These are phyloP conservation scores for Thaleichthys pacificus DNA, from an alignment of 2,797 vertebrate species.

Conservation along the genomic window DNA sequence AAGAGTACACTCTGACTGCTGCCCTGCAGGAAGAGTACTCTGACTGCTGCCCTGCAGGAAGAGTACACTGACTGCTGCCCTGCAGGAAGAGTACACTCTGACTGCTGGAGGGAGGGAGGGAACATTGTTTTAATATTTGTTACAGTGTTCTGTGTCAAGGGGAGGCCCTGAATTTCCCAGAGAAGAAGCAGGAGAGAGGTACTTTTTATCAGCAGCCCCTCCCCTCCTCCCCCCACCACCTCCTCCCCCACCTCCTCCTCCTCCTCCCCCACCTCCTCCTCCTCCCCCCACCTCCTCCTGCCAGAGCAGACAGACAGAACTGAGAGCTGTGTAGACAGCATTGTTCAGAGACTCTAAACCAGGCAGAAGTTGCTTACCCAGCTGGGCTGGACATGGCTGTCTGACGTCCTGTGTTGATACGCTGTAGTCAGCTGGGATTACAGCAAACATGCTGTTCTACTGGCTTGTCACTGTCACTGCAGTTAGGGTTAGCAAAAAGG, in stretches of 20 bases:
- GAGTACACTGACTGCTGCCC: too few species aligned
- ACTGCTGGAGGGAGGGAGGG: too few species aligned
- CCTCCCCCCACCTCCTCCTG: slow-evolving; percentile 20
- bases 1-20: too few species aligned
- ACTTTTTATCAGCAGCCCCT: slow-evolving; percentile 19
- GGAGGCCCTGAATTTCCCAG: slow-evolving; percentile 32
- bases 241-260: too few species aligned
- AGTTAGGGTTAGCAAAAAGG: background rate
- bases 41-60: too few species aligned
- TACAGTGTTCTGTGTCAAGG: background rate
- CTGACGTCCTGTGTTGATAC: slow-evolving; percentile 5
- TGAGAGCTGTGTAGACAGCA: slow-evolving; percentile 26
- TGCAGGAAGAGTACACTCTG: too few species aligned
- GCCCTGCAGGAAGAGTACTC: too few species aligned
- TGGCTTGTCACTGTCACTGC: background rate
- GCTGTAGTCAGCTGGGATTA: slow-evolving; percentile 10
- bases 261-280: too few species aligned
- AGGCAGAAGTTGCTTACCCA: slow-evolving; percentile 40
- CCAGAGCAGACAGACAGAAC: slow-evolving; percentile 26
- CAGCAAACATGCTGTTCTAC: slow-evolving; percentile 2
- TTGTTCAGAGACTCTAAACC: too few species aligned
- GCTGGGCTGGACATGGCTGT: slow-evolving; percentile 30
- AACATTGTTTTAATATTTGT: background rate
- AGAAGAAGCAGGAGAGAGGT: slow-evolving; percentile 37
- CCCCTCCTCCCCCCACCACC: too few species aligned